Base-by-base conservation (phyloP, 2,888 invertebrate genomes). In the Cephus pulcher region DNA sequence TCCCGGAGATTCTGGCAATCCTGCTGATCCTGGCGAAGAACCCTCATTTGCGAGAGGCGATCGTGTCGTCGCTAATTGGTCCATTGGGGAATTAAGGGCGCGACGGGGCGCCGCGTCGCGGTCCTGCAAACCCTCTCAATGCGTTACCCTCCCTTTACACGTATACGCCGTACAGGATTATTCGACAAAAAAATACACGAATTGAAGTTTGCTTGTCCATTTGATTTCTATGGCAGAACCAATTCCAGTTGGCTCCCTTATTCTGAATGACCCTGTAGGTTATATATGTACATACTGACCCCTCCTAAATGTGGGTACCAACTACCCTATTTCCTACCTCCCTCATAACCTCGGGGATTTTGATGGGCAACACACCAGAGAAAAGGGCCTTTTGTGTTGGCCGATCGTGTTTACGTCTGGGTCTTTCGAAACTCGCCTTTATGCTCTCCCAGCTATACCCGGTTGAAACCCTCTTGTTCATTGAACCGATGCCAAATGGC, bases 51-150 rank as follows among this genome's bases (percentile, higher is more conserved):
- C 56, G 56, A 23, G 56, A 56, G 23, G 56, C 56, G 56, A 56
- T 56, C 56, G 87, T 89, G 56, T 56, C 86, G 85, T 87, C 87
- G 88, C 88, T 89, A 89, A 90, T 90, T 90, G 89, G 88, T 88
- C 87, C 86, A 86, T 86, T 87, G 85, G 86, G 84, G 86, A 82
- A 75, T 80, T 35, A 78, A 82, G 78, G 76, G 75, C 74, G 69
- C 69, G 9, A 56, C 6, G 56, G 56, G 56, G 23, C 56, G 56
- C 23, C 56, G 56, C 23, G 9, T 56, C 56, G 56, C 23, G 56
- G 35, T 35, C 35, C 15, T 56, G 23, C 23, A 1, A 23, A 23
- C 56, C 2, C 56, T 56, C 56, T 9, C 23, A 23, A 56, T 56
- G 15, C 9, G 23, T 9, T 9, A 56, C 9, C 56, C 56, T 56